These are phyloP conservation scores for Grus americana DNA, from an alignment of 2,113 vertebrate species.

Conservation along the genomic window DNA sequence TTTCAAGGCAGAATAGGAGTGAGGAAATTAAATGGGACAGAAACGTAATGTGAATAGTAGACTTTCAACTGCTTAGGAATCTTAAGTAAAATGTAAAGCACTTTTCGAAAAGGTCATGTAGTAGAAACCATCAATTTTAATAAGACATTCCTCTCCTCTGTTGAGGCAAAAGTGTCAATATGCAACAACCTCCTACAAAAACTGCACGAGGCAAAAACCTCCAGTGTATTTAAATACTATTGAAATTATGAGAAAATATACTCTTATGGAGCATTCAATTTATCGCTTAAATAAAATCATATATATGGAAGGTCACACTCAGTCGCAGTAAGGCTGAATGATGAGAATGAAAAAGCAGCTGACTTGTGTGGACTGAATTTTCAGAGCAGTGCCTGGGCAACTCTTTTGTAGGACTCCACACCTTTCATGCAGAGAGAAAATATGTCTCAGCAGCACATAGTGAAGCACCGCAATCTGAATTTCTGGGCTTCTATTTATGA, in stretches of 20 bases:
- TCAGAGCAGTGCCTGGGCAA: not conserved
- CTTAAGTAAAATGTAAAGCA: conserved; percentile 17
- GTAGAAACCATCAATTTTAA: conserved; percentile 25
- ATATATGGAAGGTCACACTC: not conserved
- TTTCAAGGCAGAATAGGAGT: not conserved
- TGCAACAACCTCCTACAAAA: not conserved
- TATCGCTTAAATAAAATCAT: not conserved
- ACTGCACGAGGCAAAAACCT: not conserved
- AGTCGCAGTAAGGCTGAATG: not conserved
- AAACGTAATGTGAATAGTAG: not conserved
- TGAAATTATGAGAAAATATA: not conserved
- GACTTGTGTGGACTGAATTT: not conserved
- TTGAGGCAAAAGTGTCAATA: not conserved
- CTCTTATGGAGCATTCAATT: not conserved
- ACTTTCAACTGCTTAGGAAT: not conserved
- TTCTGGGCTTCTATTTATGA: not conserved
- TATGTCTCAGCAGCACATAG: not conserved
- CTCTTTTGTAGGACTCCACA: not conserved
- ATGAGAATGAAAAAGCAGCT: not conserved
- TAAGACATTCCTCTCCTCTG: not conserved
- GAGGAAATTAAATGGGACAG: conserved; percentile 6
- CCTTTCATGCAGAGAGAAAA: not conserved
- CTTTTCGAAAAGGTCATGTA: conserved; percentile 22
- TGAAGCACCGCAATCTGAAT: not conserved
- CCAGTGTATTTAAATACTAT: not conserved